These are phyloP conservation scores for Macrochelys suwanniensis DNA, from an alignment of 2,797 vertebrate genomes.

Conservation along the genomic window DNA sequence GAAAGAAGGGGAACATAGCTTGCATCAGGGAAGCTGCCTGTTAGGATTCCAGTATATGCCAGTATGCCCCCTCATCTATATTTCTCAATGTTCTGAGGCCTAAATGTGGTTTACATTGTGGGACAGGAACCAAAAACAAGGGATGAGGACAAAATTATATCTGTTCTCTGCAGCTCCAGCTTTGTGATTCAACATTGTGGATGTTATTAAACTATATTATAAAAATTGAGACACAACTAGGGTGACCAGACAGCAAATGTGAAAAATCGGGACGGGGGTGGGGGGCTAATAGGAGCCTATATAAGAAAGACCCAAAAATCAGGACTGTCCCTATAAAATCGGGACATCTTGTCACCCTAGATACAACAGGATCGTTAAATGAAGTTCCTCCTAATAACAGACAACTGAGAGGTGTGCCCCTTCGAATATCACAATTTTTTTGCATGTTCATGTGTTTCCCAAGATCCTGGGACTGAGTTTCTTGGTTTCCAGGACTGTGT, in stretches of 20 bases:
- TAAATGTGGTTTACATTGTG: neutral
- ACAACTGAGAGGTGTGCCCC: neutral
- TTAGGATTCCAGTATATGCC: neutral
- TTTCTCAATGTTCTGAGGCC: neutral
- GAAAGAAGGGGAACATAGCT: constrained; percentile 18
- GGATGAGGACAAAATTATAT: constrained; percentile 62
- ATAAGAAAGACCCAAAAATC: too few relatives aligned
- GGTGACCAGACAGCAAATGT: too few relatives aligned
- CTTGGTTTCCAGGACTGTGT: neutral
- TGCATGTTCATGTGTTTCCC: neutral
- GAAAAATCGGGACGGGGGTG: too few relatives aligned
- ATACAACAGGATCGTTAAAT: constrained; percentile 5
- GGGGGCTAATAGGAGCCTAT: too few relatives aligned
- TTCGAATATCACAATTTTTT: neutral
- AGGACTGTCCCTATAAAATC: too few relatives aligned
- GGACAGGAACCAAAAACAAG: constrained; percentile 53
- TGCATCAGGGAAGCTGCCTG: constrained; percentile 5
- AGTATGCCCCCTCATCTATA: neutral
- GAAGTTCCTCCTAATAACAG: neutral
- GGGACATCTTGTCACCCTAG: too few relatives aligned
- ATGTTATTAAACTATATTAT: constrained; percentile 11
- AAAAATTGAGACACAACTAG: neutral
- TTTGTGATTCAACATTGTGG: constrained; percentile 21
- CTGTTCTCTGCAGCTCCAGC: neutral
- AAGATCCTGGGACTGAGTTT: neutral